Evolutionary conservation across 2,113 vertebrate genomes (phyloP), one percentile per base, ranked within the genome.

Genomic region (Condylura cristata): DNA sequence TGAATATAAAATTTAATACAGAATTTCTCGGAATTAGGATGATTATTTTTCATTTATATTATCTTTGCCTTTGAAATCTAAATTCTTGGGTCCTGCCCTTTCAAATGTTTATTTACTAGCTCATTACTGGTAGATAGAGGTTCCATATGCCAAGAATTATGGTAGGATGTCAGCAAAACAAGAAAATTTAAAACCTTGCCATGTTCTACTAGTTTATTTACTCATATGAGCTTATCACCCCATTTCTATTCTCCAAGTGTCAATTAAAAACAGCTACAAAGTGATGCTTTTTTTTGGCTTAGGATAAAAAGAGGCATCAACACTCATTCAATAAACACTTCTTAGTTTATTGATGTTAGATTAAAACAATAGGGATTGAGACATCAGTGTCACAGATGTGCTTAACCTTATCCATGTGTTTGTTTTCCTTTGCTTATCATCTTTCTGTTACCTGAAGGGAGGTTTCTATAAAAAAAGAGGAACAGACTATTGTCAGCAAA

Each of bases 21-120:
- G 58, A 76, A 32, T 24, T 74, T 96, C 17, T 87, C 84, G 3
- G 46, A 86, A 86, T 92, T 86, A 26, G 30, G 12, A 46, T 70
- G 65, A 70, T 95, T 86, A 94, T 70, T 90, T 97, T 92, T 80
- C 75, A 51, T 48, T 76, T 85, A 14, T 82, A 70, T 89, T 68
- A 85, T 86, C 48, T 75, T 80, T 95, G 87, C 71, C 37, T 96
- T 90, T 85, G 78, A 90, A 88, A 92, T 95, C 78, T 85, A 92
- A 92, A 95, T 93, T 81, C 32, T 30, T 85, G 53, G 53, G 53
- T 56, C 7, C 13, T 95, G 81, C 13, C 46, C 76, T 93, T 95
- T 79, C 37, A 65, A 70, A n/a, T 53, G 6, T 37, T 60, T 63
- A 20, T 65, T 95, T 92, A 66, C 53, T 85, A 75, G 37, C 12